Evolutionary conservation across 2,797 vertebrate genomes (phyloP), one percentile per base, ranked within the genome.

Genomic region (Oreochromis mossambicus): DNA sequence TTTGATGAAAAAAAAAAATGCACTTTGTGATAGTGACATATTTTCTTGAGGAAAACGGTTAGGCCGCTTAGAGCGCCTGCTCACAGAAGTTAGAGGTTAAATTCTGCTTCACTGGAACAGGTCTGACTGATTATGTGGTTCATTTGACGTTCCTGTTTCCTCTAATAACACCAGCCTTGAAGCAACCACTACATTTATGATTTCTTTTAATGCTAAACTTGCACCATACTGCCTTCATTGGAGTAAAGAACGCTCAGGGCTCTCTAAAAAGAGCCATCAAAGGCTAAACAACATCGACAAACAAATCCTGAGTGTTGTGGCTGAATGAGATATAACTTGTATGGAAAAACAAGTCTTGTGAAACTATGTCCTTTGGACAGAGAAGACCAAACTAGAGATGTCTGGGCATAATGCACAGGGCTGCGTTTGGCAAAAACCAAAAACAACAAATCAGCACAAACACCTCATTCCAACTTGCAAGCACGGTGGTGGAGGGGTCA

Each of bases 1-100:
- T 77, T 84, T 76, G 26, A 54, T 38, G 43, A 54, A 82, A 87
- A 58, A 56, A 54, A 12, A 7, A 54, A 12, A 7, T 29, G 75
- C 82, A 61, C 82, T 83, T 80, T 83, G 79, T 48, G 76, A 85
- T 85, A 29, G 79, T 78, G 86, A 86, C 79, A 85, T 76, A 78
- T 90, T 91, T 86, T 90, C 82, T 88, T 78, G 19, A 26, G 78
- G 77, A 83, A 87, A 89, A 83, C 81, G 66, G n/a, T n/a, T n/a
- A 63, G 84, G 84, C 26, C 26, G 10, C 85, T 88, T 50, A 84
- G 50, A 89, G 77, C 7, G 29, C 77, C 79, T 81, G 80, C 29
- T 88, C 78, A 3, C 70, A 24, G 29, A 84, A 84, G 79, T 82
- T 76, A 63, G 77, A 89, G 79, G 88, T 88, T 91, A 87, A 90